Percentiles rank a stretch among this genome's conserved stretches.
phyloP scores from a whole-genome alignment of 1,140 invertebrate genomes.

The Oscheius sp. region DNA sequence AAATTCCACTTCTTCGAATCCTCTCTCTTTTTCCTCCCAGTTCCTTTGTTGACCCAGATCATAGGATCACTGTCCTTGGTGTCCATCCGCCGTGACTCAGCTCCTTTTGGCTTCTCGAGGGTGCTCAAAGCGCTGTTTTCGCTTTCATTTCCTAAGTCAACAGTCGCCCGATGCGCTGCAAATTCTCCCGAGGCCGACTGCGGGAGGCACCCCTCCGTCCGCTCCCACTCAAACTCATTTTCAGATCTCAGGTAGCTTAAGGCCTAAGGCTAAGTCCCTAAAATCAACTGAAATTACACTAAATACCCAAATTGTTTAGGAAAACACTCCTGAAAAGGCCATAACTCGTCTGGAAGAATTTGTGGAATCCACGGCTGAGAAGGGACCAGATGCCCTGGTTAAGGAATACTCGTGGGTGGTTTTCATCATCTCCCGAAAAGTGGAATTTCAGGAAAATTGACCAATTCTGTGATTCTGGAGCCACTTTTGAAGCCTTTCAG shows the following conservation, averaged over 20 bases:
- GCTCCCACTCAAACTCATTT: not conserved
- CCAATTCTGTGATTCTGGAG: conserved; percentile 4
- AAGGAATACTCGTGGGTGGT: conserved; percentile 4
- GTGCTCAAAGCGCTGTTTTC: too few relatives aligned
- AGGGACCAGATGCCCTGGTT: conserved; percentile 2
- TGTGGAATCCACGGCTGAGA: not conserved
- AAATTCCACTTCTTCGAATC: too few relatives aligned
- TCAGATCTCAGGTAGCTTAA: not conserved
- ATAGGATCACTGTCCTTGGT: too few relatives aligned
- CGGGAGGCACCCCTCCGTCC: not conserved
- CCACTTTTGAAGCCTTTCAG: conserved; percentile 21
- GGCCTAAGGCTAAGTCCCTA: not conserved
- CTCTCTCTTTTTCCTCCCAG: too few relatives aligned
- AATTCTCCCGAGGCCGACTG: not conserved
- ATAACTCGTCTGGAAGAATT: not conserved
- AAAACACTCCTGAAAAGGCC: not conserved
- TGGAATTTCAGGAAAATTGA: conserved; percentile 21
- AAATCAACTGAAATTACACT: not conserved
- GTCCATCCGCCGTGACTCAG: too few relatives aligned
- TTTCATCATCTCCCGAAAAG: not conserved
- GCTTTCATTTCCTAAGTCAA: too few relatives aligned
- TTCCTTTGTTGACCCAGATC: too few relatives aligned
- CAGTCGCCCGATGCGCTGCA: not conserved
- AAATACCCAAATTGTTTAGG: not conserved
- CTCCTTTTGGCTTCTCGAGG: too few relatives aligned